Percentiles rank a stretch among this genome's conserved stretches.
Conservation (phyloP, 2,797 vertebrate genomes). For the Pipistrellus pygmaeus region DNA sequence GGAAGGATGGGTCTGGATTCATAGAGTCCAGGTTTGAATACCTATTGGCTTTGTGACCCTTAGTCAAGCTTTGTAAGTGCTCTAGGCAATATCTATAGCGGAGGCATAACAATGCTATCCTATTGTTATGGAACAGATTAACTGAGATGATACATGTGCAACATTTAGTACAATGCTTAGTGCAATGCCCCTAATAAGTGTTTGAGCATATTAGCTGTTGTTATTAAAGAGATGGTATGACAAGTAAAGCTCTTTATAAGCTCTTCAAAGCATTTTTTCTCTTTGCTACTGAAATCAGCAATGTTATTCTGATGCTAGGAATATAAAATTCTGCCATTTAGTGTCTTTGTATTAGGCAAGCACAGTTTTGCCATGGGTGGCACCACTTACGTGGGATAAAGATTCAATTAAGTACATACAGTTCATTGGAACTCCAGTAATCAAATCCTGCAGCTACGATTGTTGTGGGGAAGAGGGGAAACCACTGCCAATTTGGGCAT, state of each 20-base stretch:
- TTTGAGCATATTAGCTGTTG: neutral
- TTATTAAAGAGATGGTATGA: slow-evolving; percentile 21
- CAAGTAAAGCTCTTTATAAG: neutral
- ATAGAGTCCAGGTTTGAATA: neutral
- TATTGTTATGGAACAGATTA: neutral
- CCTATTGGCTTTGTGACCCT: neutral
- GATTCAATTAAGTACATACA: neutral
- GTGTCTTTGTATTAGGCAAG: neutral
- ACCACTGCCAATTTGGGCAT: neutral
- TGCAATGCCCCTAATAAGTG: neutral
- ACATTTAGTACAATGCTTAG: neutral
- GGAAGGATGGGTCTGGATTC: neutral
- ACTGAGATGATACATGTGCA: neutral
- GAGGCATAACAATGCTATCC: neutral
- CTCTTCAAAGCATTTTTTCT: slow-evolving; percentile 31
- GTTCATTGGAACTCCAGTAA: neutral
- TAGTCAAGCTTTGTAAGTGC: neutral
- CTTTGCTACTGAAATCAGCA: neutral
- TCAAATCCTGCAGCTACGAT: neutral
- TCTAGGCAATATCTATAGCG: neutral
- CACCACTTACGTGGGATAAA: neutral
- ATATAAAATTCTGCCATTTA: neutral
- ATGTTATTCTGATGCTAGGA: neutral
- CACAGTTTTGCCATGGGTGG: neutral
- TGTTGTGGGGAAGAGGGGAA: neutral